Percentiles rank a stretch among this genome's conserved stretches.
These are phyloP conservation scores for Myotis pilosus DNA, from an alignment of 2,797 vertebrate genomes.

Conservation along the genomic window DNA sequence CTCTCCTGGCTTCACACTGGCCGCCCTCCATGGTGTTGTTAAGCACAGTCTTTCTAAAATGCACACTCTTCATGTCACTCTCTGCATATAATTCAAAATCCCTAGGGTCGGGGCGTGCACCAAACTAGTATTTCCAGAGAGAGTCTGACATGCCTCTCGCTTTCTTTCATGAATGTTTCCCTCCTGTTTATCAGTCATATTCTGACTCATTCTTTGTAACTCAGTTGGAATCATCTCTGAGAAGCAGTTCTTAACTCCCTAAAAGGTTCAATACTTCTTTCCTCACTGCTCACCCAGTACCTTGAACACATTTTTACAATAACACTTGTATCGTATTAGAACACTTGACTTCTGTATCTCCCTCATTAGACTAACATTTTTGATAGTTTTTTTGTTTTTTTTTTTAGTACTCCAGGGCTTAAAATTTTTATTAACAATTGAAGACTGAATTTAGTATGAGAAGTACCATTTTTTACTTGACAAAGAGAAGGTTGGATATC, in stretches of 20 bases:
- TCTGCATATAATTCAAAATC: not conserved
- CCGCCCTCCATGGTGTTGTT: rapidly evolving
- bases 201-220: not conserved
- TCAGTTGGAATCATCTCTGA: not conserved
- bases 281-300: not conserved
- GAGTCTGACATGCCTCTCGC: too few relatives aligned
- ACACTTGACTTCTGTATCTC: not conserved
- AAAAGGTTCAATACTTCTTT: not conserved
- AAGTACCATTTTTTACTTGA: not conserved
- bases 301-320: not conserved
- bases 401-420: not conserved
- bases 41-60: not conserved
- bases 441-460: not conserved
- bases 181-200: not conserved
- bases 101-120: not conserved
- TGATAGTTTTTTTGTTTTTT: not conserved
- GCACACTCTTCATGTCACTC: not conserved
- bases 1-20: not conserved
- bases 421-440: slow-evolving; percentile 8
- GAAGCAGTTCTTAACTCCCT: not conserved
- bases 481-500: not conserved
- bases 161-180: not conserved
- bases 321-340: not conserved
- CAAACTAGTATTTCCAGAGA: not conserved
- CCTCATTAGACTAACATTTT: not conserved